phyloP scores from a whole-genome alignment of 1,140 invertebrate genomes.

The Leguminivora glycinivorella region DNA sequence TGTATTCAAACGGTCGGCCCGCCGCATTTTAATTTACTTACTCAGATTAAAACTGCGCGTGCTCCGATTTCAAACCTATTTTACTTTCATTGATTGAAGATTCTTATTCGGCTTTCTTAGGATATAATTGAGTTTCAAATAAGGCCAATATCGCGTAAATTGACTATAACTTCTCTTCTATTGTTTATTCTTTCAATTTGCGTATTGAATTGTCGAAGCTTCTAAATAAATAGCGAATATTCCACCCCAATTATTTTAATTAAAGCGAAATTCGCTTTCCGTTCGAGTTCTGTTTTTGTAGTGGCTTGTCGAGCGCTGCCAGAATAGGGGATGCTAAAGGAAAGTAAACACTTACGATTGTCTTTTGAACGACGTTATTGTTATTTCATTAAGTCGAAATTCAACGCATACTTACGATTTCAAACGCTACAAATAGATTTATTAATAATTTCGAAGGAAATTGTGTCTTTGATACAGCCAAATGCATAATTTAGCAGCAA shows the following conservation, averaged over 20 bases:
- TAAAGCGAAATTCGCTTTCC: constrained; percentile 6
- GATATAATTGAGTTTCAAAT: constrained; percentile 45
- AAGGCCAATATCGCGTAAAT: constrained; percentile 54
- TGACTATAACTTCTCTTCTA: constrained; percentile 53
- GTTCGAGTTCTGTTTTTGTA: neutral
- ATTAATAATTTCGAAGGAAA: neutral
- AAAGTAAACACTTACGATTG: neutral
- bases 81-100: constrained; percentile 72
- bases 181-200: constrained; percentile 60
- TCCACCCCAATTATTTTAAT: constrained; percentile 1
- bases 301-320: neutral
- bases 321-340: neutral
- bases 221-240: constrained; percentile 4
- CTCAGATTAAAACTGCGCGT: constrained; percentile 75
- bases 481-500: too few species aligned
- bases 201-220: constrained; percentile 37
- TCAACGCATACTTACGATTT: neutral
- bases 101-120: constrained; percentile 42
- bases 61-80: constrained; percentile 66
- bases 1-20: constrained; percentile 71
- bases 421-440: neutral
- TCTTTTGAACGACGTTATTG: neutral
- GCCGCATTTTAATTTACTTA: constrained; percentile 79
- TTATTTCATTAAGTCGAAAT: neutral
- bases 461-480: neutral